phyloP scores from a whole-genome alignment of 2,888 invertebrate genomes.

The Rotaria macrura region DNA sequence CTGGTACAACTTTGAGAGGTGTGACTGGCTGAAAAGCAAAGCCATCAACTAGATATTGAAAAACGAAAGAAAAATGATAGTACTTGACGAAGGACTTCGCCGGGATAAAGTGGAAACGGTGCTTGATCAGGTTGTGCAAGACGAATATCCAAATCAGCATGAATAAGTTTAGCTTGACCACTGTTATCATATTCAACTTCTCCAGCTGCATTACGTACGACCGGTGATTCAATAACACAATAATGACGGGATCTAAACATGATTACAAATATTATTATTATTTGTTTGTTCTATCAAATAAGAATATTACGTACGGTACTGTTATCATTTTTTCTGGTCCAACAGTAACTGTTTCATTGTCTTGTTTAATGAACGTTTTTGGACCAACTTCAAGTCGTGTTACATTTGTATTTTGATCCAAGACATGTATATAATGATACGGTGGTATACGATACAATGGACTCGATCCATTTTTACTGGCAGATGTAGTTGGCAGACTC shows the following conservation, averaged over 20 bases:
- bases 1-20: slow-evolving; percentile 49
- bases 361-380: slow-evolving; percentile 52
- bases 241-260: slow-evolving; percentile 44
- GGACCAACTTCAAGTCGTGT: slow-evolving; percentile 52
- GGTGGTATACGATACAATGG: slow-evolving; percentile 48
- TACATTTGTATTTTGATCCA: slow-evolving; percentile 53
- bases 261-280: background rate
- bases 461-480: background rate
- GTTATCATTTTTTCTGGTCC: slow-evolving; percentile 34
- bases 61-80: no score
- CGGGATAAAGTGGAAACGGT: slow-evolving; percentile 54
- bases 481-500: background rate
- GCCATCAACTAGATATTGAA: no score
- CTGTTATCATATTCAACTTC: slow-evolving; percentile 44
- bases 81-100: slow-evolving; percentile 43
- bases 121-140: slow-evolving; percentile 51
- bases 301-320: background rate
- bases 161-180: slow-evolving; percentile 50
- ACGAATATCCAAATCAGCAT: slow-evolving; percentile 53
- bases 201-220: slow-evolving; percentile 44
- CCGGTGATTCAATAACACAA: slow-evolving; percentile 52
- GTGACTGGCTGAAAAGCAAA: slow-evolving; percentile 37
- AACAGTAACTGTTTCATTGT: slow-evolving; percentile 51
- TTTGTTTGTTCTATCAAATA: background rate
- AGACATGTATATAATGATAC: slow-evolving; percentile 52